Evolutionary conservation across 2,797 vertebrate species (phyloP).

Genomic region (Vireo griseus): DNA sequence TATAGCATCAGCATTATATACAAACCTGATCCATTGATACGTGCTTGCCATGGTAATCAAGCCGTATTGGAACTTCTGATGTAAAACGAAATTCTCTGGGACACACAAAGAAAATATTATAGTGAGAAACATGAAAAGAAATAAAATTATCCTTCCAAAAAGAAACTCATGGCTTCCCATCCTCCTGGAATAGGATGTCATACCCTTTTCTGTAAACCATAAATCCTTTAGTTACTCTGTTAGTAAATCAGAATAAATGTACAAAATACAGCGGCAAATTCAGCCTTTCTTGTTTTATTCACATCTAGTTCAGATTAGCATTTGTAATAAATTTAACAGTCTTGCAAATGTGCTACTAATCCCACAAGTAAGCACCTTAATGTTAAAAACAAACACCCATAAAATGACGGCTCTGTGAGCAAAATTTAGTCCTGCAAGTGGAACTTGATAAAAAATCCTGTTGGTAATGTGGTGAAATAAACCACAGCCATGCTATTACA

Average conservation of each 20-base stretch:
- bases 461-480: neutral
- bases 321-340: neutral
- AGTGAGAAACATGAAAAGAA: neutral
- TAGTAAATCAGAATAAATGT: neutral
- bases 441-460: neutral
- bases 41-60: constrained; percentile 98
- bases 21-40: constrained; percentile 96
- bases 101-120: neutral
- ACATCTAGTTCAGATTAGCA: neutral
- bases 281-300: neutral
- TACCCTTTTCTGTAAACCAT: neutral
- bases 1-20: neutral
- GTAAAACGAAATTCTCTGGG: constrained; percentile 97
- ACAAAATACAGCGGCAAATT: neutral
- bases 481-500: neutral
- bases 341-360: neutral
- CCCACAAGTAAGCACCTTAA: neutral
- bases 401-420: neutral
- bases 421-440: neutral
- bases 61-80: constrained; percentile 93
- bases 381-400: neutral
- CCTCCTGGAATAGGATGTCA: neutral
- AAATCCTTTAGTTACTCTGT: neutral
- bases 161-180: neutral
- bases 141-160: neutral